Base-by-base conservation (phyloP, 2,113 vertebrate genomes). In the Catagonus wagneri region DNA sequence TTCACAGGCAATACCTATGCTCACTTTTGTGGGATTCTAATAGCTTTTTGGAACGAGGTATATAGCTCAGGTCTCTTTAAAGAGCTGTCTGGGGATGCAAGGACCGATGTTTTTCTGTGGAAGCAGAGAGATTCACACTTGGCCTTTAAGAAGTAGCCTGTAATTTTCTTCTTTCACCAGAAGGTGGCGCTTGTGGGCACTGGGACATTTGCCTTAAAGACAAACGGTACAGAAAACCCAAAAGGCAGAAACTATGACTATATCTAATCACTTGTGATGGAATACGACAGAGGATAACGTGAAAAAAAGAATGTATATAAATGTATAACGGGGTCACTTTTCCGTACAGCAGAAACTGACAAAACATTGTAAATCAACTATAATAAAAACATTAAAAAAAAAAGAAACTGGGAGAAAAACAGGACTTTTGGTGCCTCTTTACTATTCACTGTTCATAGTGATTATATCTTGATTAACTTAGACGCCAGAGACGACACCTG, bases 151-250 rank as follows among this genome's bases (percentile, higher is more conserved):
- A 80, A 69, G 32, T 36, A 63, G 29, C 68, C 52, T 93, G 58
- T 58, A 79, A 72, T 83, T 75, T 66, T 50, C 17, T 20, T 2
- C n/a, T 86, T 72, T 89, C 11, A 80, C 92, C 97, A 96, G 83
- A 83, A 83, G 96, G 92, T 96, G 97, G 93, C 94, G 60, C 58
- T 66, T 16, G 44, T 44, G 58, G 83, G 58, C 9, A 10, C 44
- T 0, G 23, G 74, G 61, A 89, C 66, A 12, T 54, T 58, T 50
- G 54, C 7, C 22, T 94, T 60, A 1, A 34, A 85, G 66, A 17
- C 19, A 4, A 2, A 19, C 32, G n/a, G 71, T 8, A 16, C n/a
- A n/a, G 61, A 63, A 86, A 71, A 66, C 22, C 56, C 1, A 11
- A 60, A 74, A 76, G 36, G 58, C 13, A 36, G 27, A 72, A 92